phyloP scores from a whole-genome alignment of 2,113 vertebrate genomes.

The Choloepus hoffmanni region DNA sequence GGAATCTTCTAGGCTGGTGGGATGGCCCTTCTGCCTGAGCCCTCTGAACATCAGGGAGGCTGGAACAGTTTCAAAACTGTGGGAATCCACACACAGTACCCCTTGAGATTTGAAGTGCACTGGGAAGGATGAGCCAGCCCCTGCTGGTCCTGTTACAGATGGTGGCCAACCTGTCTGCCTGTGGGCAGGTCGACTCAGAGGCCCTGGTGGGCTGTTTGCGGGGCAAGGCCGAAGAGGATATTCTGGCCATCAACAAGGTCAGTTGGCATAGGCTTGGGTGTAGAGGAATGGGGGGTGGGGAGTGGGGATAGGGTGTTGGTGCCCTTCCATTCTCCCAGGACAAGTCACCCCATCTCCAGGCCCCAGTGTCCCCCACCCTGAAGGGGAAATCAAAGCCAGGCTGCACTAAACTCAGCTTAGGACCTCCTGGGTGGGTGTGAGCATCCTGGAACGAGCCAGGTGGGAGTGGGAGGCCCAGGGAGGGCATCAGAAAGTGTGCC shows the following conservation, averaged over 20 bases:
- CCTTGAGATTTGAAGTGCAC: neutral
- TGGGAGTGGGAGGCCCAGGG: neutral
- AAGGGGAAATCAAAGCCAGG: neutral
- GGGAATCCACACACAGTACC: neutral
- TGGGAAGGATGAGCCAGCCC: neutral
- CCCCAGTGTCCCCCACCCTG: neutral
- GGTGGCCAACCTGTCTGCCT: constrained; percentile 86
- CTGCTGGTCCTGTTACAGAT: constrained; percentile 76
- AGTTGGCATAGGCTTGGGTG: neutral
- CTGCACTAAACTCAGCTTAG: too few species aligned
- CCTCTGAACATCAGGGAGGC: neutral
- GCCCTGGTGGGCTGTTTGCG: constrained; percentile 87
- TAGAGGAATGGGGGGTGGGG: neutral
- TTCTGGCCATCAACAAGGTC: constrained; percentile 78
- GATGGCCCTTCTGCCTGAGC: neutral
- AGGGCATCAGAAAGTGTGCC: neutral
- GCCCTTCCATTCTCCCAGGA: neutral
- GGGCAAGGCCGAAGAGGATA: constrained; percentile 85
- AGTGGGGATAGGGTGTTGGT: neutral
- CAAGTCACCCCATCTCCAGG: neutral
- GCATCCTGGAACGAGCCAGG: neutral
- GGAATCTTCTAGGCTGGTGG: neutral
- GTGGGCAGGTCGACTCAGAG: constrained; percentile 81
- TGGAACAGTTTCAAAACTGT: neutral
- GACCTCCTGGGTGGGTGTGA: neutral